Percentiles rank a stretch among this genome's conserved stretches.
Conservation (phyloP, 2,797 vertebrate genomes). For the Echeneis naucrates region DNA sequence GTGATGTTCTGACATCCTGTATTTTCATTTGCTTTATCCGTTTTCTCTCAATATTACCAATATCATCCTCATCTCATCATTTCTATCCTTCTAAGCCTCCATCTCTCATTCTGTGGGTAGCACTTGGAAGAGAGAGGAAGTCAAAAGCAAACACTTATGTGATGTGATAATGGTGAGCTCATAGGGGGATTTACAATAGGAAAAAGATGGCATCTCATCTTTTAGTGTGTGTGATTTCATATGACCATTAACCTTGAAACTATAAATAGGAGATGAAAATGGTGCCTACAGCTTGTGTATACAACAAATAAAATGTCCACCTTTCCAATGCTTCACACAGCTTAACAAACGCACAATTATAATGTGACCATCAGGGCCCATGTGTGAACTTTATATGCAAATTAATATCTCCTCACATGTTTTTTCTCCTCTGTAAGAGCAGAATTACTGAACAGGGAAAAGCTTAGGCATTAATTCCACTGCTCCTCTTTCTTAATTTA, state of each 20-base stretch:
- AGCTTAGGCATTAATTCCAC: constrained; percentile 33
- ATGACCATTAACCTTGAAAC: constrained; percentile 55
- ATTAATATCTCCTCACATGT: constrained; percentile 68
- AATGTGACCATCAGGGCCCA: constrained; percentile 70
- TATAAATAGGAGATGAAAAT: constrained; percentile 44
- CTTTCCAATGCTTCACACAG: constrained; percentile 43
- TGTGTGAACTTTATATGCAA: constrained; percentile 74
- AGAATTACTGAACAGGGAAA: constrained; percentile 45
- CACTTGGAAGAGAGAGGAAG: constrained; percentile 47
- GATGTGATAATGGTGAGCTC: constrained; percentile 43
- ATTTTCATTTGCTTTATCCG: constrained; percentile 37
- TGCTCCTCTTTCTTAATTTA: constrained; percentile 14
- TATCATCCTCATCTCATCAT: constrained; percentile 27
- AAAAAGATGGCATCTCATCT: constrained; percentile 15
- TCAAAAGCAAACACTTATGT: constrained; percentile 68
- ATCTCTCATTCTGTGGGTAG: constrained; percentile 39
- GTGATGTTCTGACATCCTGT: constrained; percentile 11
- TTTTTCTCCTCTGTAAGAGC: constrained; percentile 49
- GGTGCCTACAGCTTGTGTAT: constrained; percentile 31
- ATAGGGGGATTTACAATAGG: constrained; percentile 34
- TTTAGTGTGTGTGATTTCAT: constrained; percentile 18
- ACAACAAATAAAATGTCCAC: constrained; percentile 45
- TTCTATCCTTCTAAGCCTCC: constrained; percentile 21
- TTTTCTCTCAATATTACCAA: constrained; percentile 23
- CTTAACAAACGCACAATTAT: constrained; percentile 58